Evolutionary conservation across 92 coral and sea anemone species (phyloP), one percentile per base, ranked within the genome.

Genomic region (Porites evermanni): DNA sequence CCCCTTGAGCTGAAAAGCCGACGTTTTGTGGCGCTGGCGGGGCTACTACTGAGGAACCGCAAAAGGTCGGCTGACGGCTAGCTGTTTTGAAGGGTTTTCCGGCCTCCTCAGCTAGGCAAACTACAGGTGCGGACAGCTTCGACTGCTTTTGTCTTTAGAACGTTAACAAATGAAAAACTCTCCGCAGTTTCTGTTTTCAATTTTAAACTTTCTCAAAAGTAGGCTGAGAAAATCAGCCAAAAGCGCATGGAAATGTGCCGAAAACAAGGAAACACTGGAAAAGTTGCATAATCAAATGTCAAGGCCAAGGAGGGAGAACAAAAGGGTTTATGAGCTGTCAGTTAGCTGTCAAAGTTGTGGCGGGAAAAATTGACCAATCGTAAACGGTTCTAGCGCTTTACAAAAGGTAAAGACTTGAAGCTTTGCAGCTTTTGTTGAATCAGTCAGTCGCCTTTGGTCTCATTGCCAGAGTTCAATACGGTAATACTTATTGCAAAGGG

Each of bases 321-420:
- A 38, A 38, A 38, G 47, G 47, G 47, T 38, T 38, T 38, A 38
- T 38, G 47, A 38, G 47, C 38, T 67, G 51, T 67, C 72, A 67
- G 8, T 67, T 24, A 67, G 72, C 72, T 21, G 72, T 21, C 72
- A 67, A 23, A 47, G 38, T 67, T 67, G 38, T 24, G 77, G 85
- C 85, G 85, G 76, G 85, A 70, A 80, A 53, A 56, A 51, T 17
- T 20, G 75, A 81, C 85, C 85, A 81, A 81, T 81, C 85, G 56
- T 44, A 29, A 18, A 56, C 58, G 84, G 47, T 70, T 81, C 69
- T 56, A 70, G 56, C 12, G 67, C 58, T 70, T 10, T 69, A 51
- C 78, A 13, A 10, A 10, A 77, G 68, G 52, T 26, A 81, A 84
- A 70, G 70, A 81, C 79, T 80, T 53, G 18, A 74, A 3, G 20